Evolutionary conservation across 1,140 invertebrate species (phyloP).

Genomic region (Atta cephalotes): DNA sequence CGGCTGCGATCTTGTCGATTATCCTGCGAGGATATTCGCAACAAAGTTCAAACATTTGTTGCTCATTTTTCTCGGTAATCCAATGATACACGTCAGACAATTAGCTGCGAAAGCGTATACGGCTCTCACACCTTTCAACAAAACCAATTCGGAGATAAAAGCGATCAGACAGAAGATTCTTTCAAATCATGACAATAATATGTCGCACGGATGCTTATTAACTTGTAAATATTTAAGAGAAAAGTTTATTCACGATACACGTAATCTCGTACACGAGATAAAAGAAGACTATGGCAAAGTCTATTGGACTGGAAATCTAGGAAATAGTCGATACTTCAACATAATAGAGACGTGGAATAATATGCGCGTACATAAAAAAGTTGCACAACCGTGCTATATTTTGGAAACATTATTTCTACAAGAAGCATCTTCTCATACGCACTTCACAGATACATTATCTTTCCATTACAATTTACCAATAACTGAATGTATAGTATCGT

Average conservation of each 20-base stretch:
- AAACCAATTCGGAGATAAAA: conserved; percentile 64
- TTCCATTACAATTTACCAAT: neutral
- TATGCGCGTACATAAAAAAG: neutral
- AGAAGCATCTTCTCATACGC: conserved; percentile 1
- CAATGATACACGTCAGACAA: conserved; percentile 78
- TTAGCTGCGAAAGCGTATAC: conserved; percentile 82
- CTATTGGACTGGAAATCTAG: neutral
- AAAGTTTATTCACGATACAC: conserved; percentile 60
- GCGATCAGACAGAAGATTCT: conserved; percentile 48
- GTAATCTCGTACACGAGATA: neutral
- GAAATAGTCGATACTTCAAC: neutral
- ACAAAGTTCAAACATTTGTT: conserved; percentile 67
- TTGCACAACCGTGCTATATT: conserved; percentile 60
- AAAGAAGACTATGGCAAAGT: neutral
- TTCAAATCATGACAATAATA: conserved; percentile 64
- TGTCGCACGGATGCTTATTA: conserved; percentile 74
- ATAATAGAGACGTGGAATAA: conserved; percentile 52
- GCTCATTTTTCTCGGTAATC: conserved; percentile 72
- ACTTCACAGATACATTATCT: neutral
- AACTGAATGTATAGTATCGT: conserved; percentile 6
- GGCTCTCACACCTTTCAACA: conserved; percentile 69
- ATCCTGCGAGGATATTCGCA: conserved; percentile 73
- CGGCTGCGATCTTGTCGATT: conserved; percentile 79
- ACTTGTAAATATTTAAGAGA: conserved; percentile 70
- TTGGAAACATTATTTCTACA: conserved; percentile 55